Evolutionary conservation across 23 tunicate genomes (phyloP), one percentile per base, ranked within the genome.

Genomic region (Halocynthia aurantium): DNA sequence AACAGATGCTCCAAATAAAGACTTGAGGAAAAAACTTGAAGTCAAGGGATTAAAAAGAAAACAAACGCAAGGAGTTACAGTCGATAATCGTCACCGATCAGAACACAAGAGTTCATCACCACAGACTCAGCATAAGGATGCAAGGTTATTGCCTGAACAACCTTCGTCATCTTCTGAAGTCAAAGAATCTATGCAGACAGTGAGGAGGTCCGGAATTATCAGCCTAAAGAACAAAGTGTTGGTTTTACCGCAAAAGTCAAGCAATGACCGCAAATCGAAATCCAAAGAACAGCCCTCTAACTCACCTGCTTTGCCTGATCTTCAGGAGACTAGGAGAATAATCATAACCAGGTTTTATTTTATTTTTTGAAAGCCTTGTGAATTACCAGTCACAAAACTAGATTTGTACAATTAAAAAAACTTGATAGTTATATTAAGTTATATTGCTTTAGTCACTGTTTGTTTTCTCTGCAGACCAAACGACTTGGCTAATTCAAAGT

Each of bases 1-100:
- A 31, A 31, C 44, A 31, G 44, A 31, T 31, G 44, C 44, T 31
- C 4, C 44, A 31, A 31, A 31, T 31, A 31, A 31, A 31, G 78
- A 74, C 21, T 54, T 74, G 63, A 20, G 78, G 1, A 74, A 74
- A 6, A 74, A 74, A 4, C 78, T 74, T 13, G 78, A 74, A 18
- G 56, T 7, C 21, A 52, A 53, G 31, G 78, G 78, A 10, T 17
- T 74, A 8, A 54, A 15, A 7, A 55, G 57, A 22, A 20, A 53
- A 22, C 55, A 52, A 31, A 31, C 44, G 2, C 44, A 4, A 13
- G 62, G 12, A 22, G 63, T 8, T 55, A 17, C 21, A 22, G 63
- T 10, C 9, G 19, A 65, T 10, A 15, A 11, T 20, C 70, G 10
- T 10, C 70, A 11, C 31, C 70, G 10, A 15, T 20, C 22, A 65